Base-by-base conservation (phyloP, 2,113 vertebrate genomes). In the Cyanoderma ruficeps region DNA sequence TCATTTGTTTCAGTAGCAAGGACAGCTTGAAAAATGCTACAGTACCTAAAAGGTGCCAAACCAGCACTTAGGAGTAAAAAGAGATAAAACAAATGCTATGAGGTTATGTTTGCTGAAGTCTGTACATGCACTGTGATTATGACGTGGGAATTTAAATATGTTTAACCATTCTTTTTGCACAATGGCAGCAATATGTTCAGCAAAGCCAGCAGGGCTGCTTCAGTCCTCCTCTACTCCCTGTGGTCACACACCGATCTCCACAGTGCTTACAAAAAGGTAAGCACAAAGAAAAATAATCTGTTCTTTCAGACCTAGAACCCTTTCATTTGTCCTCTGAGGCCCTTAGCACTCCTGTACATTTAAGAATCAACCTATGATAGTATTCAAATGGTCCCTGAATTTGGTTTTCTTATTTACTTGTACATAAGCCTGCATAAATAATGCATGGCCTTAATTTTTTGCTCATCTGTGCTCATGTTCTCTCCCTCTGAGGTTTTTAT, bases 231-330 rank as follows among this genome's bases (percentile, higher is more conserved):
- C 46, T 98, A 98, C 70, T 97, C 96, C 31, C 94, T 99, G 96
- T 99, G 99, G 99, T 96, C 90, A 9, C 98, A 99, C 80, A 96
- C 88, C 0, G 98, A 99, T 41, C 98, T 99, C 33, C 99, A 98
- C 21, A 96, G 50, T 0, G 94, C 94, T 80, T 99, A 98, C 84
- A 99, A 98, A 96, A 99, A 98, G 98, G 99, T 99, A 97, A 97
- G 16, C 57, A 46, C 24, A 44, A 49, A 55, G 9, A 6, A 4
- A 33, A 7, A 5, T 21, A 6, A 70, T 22, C 37, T 60, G 4
- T n/a, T 41, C 24, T 65, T 47, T 72, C 1, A 0, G 19, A 44
- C 19, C 19, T 52, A 59, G 7, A 52, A 46, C 42, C 41, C 44
- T 80, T 56, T 83, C 11, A 1, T 52, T 76, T 90, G 42, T 69